A percentile compares a stretch with the other conserved stretches of the same genome.
Conservation (phyloP, 2,113 vertebrate species). For the Gobius niger region DNA sequence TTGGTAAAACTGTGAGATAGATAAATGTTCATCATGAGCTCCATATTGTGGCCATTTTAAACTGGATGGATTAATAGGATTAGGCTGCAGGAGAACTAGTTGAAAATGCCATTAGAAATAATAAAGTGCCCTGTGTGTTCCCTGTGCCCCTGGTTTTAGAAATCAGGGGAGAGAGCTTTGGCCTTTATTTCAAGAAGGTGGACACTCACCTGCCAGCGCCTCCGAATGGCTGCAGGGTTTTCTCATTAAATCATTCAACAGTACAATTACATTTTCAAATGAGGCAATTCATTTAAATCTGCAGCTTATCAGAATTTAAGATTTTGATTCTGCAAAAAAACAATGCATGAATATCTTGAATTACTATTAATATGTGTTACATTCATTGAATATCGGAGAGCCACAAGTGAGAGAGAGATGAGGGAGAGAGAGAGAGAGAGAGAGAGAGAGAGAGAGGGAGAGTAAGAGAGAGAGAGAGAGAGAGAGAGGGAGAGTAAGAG, state of each 20-base stretch:
- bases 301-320: neutral
- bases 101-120: conserved; percentile 34
- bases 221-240: conserved; percentile 33
- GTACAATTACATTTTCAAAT: conserved; percentile 31
- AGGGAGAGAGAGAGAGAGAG: neutral
- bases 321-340: neutral
- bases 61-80: too few species aligned
- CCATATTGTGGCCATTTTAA: too few species aligned
- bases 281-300: conserved; percentile 14
- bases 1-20: too few species aligned
- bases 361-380: neutral
- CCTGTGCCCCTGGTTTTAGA: conserved; percentile 27
- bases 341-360: neutral
- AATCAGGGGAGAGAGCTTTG: conserved; percentile 25
- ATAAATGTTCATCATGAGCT: too few species aligned
- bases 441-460: too few species aligned
- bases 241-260: conserved; percentile 18
- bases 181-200: conserved; percentile 41
- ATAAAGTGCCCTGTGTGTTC: conserved; percentile 35
- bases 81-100: conserved; percentile 21
- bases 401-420: neutral
- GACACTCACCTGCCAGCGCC: conserved; percentile 31
- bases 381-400: neutral
- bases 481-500: neutral
- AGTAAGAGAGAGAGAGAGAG: neutral